Base-by-base conservation (phyloP, 2,888 invertebrate genomes). In the Sphaerophoria taeniata region DNA sequence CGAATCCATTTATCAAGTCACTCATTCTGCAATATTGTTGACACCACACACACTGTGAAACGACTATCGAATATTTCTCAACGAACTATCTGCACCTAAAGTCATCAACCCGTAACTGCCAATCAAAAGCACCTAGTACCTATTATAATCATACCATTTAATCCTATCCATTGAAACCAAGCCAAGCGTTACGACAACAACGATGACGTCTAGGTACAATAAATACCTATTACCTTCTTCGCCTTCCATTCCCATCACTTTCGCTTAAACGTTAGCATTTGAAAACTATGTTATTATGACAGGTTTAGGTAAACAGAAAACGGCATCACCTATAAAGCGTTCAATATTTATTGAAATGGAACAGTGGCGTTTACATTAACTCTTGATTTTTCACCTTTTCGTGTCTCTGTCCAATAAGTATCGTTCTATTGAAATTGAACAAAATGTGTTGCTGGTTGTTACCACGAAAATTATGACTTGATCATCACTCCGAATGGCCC, bases 341-440 rank as follows among this genome's bases (percentile, higher is more conserved):
- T 39, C 39, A 7, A 39, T 9, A 39, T 9, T 39, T n/a, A n/a
- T 9, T 39, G 24, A 39, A 43, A 3, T 24, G 43, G n/a, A 45
- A 12, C 61, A 39, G 43, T 45, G 84, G 79, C 79, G 75, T 71
- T 74, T 43, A 84, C 67, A 75, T 75, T 58, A 67, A 45, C 60
- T 63, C 70, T 65, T 70, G 78, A 83, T 78, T 78, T 78, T 73
- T 78, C 70, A 45, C 11, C 63, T 61, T n/a, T 61, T 24, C 24
- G 24, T 24, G 24, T 24, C 24, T 2, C 24, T 24, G 24, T 24
- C 24, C 2, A 24, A 24, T 24, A 2, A 24, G 24, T 24, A 24
- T 24, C 24, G 24, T 24, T 24, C 24, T 24, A 24, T 24, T 24
- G 24, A 24, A 24, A 2, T 24, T 24, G 24, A 24, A 47, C 49